Conservation (phyloP, 2,888 invertebrate species). For the Drosophila hamatofila region DNA sequence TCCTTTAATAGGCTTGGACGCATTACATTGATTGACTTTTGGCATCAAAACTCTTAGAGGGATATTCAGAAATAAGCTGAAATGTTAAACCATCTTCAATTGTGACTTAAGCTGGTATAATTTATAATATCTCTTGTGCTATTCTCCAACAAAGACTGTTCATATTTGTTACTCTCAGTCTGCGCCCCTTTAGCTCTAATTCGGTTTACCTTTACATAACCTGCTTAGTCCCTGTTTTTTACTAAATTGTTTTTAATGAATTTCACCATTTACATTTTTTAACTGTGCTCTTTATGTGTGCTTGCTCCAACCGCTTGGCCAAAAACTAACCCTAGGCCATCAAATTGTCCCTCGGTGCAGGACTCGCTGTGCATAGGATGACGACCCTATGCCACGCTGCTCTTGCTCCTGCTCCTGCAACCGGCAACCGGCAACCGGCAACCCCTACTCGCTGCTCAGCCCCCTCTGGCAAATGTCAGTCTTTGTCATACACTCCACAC, state of each 20-base stretch:
- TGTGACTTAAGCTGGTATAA: not conserved
- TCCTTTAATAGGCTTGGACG: not conserved
- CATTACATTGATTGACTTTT: not conserved
- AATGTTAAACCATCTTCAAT: no score
- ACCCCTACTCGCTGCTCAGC: not conserved
- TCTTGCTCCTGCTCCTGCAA: not conserved
- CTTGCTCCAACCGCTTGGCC: slow-evolving; percentile 39
- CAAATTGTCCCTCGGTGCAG: slow-evolving; percentile 46
- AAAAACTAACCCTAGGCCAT: slow-evolving; percentile 55
- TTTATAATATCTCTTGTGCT: no score
- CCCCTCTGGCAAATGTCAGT: slow-evolving; percentile 45
- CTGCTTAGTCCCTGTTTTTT: not conserved
- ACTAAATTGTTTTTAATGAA: slow-evolving; percentile 13
- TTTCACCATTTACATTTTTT: slow-evolving; percentile 24
- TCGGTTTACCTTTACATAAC: no score
- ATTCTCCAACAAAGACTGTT: not conserved
- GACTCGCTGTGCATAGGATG: not conserved
- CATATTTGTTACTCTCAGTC: no score
- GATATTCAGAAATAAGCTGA: no score
- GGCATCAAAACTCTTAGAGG: no score
- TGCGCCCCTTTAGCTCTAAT: no score
- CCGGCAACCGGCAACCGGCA: no score
- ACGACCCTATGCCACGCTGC: not conserved
- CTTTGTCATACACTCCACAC: slow-evolving; percentile 38
- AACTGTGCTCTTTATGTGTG: slow-evolving; percentile 24